Conservation (phyloP, 1,140 invertebrate genomes). For the Procambarus virginalis region DNA sequence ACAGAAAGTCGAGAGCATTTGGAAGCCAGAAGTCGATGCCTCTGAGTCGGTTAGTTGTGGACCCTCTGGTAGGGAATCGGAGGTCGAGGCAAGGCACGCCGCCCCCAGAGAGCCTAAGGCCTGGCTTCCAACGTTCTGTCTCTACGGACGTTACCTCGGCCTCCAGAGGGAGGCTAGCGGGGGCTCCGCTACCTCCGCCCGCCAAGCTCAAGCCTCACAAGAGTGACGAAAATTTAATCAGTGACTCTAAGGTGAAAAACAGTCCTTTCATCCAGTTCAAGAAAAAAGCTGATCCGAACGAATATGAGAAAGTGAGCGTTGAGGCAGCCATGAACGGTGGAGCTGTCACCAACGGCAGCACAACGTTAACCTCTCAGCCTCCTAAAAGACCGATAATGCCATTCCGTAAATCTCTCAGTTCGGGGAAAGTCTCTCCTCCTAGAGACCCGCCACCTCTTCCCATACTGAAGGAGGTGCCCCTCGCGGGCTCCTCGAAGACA, state of each 20-base stretch:
- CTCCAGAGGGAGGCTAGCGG: neutral
- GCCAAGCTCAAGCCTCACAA: slow-evolving; percentile 44
- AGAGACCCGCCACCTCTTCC: neutral
- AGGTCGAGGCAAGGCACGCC: slow-evolving; percentile 7
- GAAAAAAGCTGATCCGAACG: neutral
- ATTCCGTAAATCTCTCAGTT: neutral
- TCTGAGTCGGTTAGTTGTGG: slow-evolving; percentile 64
- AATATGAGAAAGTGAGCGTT: neutral
- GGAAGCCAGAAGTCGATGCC: slow-evolving; percentile 64
- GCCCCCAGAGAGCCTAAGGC: slow-evolving; percentile 22
- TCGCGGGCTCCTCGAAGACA: neutral
- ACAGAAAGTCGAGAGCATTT: slow-evolving; percentile 17
- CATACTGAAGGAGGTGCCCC: neutral
- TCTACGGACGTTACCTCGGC: slow-evolving; percentile 10
- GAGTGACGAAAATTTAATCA: slow-evolving; percentile 49
- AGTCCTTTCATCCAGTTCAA: slow-evolving; percentile 1
- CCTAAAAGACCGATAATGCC: neutral
- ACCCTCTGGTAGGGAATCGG: slow-evolving; percentile 44
- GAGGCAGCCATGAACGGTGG: no score
- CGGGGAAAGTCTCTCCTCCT: neutral
- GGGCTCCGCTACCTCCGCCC: slow-evolving; percentile 20
- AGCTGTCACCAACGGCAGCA: neutral
- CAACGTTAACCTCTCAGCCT: neutral
- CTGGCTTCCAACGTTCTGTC: slow-evolving; percentile 26
- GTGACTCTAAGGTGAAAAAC: neutral